A percentile compares a stretch with the other conserved stretches of the same genome.
These are phyloP conservation scores for Trichonephila clavipes DNA, from an alignment of 1,140 invertebrate species.

Conservation along the genomic window DNA sequence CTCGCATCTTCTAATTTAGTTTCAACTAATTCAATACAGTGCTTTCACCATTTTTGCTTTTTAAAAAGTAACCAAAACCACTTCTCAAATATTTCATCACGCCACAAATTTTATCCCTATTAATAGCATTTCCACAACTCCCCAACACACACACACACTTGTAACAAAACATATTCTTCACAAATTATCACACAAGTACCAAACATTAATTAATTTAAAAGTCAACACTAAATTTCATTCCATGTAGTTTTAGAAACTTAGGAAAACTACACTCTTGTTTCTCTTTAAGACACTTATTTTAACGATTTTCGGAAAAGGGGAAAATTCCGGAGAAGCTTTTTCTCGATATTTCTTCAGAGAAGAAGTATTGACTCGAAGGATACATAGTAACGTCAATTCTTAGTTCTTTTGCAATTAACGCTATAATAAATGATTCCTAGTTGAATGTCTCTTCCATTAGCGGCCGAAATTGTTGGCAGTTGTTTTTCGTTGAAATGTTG, in stretches of 20 bases:
- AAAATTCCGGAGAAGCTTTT: neutral
- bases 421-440: neutral
- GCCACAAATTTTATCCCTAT: neutral
- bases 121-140: neutral
- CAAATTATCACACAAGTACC: neutral
- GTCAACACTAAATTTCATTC: conserved; percentile 3
- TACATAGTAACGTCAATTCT: neutral
- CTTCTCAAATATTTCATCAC: neutral
- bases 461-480: too few species aligned
- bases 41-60: neutral
- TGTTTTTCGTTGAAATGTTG: too few species aligned
- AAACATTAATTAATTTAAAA: neutral
- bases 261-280: neutral
- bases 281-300: neutral
- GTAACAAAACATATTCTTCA: neutral
- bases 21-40: too few species aligned
- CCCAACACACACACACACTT: neutral
- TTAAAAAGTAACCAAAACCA: neutral
- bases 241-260: neutral
- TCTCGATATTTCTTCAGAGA: neutral
- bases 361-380: conserved; percentile 41
- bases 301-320: neutral
- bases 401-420: conserved; percentile 40
- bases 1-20: neutral
- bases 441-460: neutral